Evolutionary conservation across 37 sponge, comb jelly and placozoan genomes (phyloP).

Genomic region (Tethya wilhelma): DNA sequence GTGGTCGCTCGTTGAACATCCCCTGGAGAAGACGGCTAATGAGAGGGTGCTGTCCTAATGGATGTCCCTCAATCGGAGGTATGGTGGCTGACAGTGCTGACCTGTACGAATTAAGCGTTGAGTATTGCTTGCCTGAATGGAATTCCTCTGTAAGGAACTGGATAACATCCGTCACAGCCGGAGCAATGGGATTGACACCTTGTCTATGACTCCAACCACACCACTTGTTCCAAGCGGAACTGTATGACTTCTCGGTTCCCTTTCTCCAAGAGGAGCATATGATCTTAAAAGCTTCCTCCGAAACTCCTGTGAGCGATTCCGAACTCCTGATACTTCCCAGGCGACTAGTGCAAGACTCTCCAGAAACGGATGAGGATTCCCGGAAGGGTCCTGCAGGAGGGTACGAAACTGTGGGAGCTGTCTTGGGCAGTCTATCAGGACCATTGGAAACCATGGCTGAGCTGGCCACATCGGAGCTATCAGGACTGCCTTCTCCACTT

Average conservation of each 20-base stretch:
- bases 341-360: slow-evolving; percentile 38
- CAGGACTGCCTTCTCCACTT: slow-evolving; percentile 17
- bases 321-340: slow-evolving; percentile 55
- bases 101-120: slow-evolving; percentile 9
- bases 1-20: slow-evolving; percentile 17
- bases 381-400: slow-evolving; percentile 37
- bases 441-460: slow-evolving; percentile 57
- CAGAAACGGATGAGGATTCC: slow-evolving; percentile 1
- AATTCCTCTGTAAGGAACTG: slow-evolving; percentile 33
- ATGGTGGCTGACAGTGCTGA: slow-evolving; percentile 39
- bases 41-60: slow-evolving; percentile 45
- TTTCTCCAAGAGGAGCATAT: slow-evolving; percentile 30
- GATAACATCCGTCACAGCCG: slow-evolving; percentile 20
- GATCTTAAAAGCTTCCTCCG: slow-evolving; percentile 26
- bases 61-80: background rate
- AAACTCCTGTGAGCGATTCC: slow-evolving; percentile 5
- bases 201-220: slow-evolving; percentile 35
- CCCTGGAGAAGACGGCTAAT: slow-evolving; percentile 29
- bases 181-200: slow-evolving; percentile 36
- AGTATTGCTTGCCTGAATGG: slow-evolving; percentile 28
- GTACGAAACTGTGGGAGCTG: background rate
- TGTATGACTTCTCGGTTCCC: slow-evolving; percentile 43
- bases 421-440: slow-evolving; percentile 18
- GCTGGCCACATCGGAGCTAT: slow-evolving; percentile 38
- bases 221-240: slow-evolving; percentile 45